Evolutionary conservation across 2,113 vertebrate species (phyloP), one percentile per base, ranked within the genome.

Genomic region (Ictidomys tridecemlineatus): DNA sequence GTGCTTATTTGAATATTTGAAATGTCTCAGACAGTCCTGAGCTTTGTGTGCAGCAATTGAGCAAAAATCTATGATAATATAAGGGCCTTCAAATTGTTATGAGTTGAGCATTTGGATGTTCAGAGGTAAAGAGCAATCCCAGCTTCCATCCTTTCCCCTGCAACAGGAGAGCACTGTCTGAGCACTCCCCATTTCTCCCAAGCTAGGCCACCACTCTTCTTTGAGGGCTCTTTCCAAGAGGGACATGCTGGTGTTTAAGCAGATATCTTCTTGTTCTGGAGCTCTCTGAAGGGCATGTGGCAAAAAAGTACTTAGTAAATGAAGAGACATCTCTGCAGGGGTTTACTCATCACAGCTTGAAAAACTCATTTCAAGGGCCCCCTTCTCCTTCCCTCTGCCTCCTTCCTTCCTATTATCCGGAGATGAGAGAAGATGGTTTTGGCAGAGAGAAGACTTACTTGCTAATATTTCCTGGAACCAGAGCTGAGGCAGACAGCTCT

Each of bases 181-280:
- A 56, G 11, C 13, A 37, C 20, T 37, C 4, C 0, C 80, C 13
- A 45, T 85, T 89, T 74, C 42, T 80, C 30, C 69, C 58, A 34
- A 51, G 73, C 32, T 53, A 77, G 58, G 79, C 56, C 39, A 17
- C 8, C 20, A 78, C 20, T 32, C 72, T 77, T 78, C 30, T 42
- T 26, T 73, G 34, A 92, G 45, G 32, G 7, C 2, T 83, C n/a
- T n/a, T 84, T 58, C 24, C 17, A 67, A 95, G 69, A 76, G 72
- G 65, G 34, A 95, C 39, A 42, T 82, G 34, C 92, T 85, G 61
- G 30, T 65, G 34, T 96, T 26, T 84, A 85, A 93, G 94, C 58
- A 97, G 91, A 94, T 84, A 70, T 85, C 14, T 24, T 34, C n/a
- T 91, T 42, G n/a, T 97, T 96, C 93, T 78, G 87, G 93, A 76